Evolutionary conservation across 2,113 vertebrate genomes (phyloP).

Genomic region (Nesospiza acunhae): DNA sequence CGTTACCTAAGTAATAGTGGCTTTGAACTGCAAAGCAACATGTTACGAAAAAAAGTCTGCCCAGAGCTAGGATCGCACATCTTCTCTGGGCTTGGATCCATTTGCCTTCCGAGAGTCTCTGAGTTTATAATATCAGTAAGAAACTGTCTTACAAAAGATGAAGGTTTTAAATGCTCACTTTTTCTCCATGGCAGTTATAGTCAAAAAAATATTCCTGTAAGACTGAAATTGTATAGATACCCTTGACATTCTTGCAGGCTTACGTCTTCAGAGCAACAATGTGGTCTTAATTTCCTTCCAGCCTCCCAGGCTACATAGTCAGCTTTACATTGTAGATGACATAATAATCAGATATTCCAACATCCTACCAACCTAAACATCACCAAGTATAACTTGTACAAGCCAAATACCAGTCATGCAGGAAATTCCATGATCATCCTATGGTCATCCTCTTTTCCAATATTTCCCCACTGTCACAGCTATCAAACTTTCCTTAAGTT

Average conservation of each 20-base stretch:
- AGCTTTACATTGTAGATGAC: not conserved
- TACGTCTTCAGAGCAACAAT: not conserved
- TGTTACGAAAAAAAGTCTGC: not conserved
- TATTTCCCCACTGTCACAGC: not conserved
- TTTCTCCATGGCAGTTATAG: not conserved
- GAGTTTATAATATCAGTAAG: not conserved
- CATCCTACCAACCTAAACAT: not conserved
- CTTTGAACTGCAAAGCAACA: not conserved
- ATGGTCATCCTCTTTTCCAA: not conserved
- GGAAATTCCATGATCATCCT: not conserved
- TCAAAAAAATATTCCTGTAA: not conserved
- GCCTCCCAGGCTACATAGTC: not conserved
- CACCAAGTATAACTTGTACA: not conserved
- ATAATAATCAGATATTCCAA: not conserved
- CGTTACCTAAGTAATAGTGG: not conserved
- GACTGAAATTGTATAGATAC: not conserved
- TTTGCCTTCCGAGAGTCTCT: not conserved
- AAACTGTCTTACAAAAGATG: not conserved
- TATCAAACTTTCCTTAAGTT: not conserved
- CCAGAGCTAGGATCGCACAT: not conserved
- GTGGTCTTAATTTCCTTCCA: not conserved
- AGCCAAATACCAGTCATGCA: not conserved
- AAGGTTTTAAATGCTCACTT: not conserved
- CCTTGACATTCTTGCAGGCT: not conserved
- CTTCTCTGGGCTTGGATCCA: not conserved